Percentiles rank a stretch among this genome's conserved stretches.
Conservation (phyloP, 2,797 vertebrate genomes). For the Pantherophis alleghaniensis region DNA sequence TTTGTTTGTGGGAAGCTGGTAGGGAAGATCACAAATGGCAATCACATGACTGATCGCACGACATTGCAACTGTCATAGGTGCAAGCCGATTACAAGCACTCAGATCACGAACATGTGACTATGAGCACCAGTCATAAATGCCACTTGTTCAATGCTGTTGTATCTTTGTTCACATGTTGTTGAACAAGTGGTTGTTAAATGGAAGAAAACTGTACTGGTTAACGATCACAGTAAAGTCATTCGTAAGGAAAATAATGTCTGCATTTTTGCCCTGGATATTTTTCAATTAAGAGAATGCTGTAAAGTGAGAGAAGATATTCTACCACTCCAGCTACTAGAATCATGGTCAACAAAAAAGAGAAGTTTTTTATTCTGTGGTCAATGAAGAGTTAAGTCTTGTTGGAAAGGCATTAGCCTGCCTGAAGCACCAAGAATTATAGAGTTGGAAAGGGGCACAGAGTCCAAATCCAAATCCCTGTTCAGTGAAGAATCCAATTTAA, state of each 20-base stretch:
- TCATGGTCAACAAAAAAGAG: not conserved
- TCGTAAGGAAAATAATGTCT: not conserved
- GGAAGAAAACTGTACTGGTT: not conserved
- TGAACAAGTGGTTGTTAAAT: not conserved
- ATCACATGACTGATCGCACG: not conserved
- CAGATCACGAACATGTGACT: not conserved
- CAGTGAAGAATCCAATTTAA: not conserved
- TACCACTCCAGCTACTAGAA: not conserved
- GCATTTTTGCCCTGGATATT: not conserved
- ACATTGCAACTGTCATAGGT: not conserved
- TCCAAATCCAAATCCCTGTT: not conserved
- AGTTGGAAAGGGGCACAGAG: not conserved
- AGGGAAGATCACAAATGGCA: not conserved
- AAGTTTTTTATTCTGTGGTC: not conserved
- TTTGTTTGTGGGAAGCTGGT: not conserved
- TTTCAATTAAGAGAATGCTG: not conserved
- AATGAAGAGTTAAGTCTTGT: not conserved
- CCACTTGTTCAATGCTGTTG: not conserved
- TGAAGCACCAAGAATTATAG: not conserved
- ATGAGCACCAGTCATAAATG: not conserved
- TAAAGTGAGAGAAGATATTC: not conserved
- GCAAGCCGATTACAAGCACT: not conserved
- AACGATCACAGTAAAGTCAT: not conserved
- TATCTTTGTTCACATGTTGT: not conserved
- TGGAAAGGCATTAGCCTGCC: not conserved